Evolutionary conservation across 2,113 vertebrate species (phyloP).

Genomic region (Eptatretus burgeri): DNA sequence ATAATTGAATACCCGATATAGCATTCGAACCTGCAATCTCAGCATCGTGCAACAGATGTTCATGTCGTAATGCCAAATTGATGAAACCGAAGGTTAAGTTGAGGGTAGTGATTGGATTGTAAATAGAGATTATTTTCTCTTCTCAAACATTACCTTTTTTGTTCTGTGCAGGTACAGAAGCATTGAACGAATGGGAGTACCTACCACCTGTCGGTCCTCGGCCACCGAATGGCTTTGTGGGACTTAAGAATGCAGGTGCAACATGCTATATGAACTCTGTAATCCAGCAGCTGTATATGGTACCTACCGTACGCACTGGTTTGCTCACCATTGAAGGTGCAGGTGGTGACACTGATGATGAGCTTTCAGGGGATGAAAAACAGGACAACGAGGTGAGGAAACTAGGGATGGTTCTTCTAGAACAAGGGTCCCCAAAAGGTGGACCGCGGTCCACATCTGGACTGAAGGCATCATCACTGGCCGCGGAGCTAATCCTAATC

Average conservation of each 20-base stretch:
- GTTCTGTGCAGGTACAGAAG: conserved; percentile 41
- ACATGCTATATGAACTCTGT: conserved; percentile 99
- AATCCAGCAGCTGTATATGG: conserved; percentile 98
- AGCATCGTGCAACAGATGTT: too few species aligned
- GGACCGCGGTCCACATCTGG: too few species aligned
- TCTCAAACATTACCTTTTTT: too few species aligned
- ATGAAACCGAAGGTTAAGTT: too few species aligned
- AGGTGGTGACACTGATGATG: conserved; percentile 65
- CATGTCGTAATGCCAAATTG: too few species aligned
- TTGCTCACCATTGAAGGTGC: conserved; percentile 44
- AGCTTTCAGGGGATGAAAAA: conserved; percentile 95
- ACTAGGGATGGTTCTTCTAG: neutral
- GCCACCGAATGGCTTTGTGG: conserved; percentile 87
- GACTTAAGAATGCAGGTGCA: conserved; percentile 85
- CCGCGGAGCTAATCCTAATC: too few species aligned
- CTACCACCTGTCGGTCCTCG: conserved; percentile 78
- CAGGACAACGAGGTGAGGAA: conserved; percentile 71
- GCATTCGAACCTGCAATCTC: too few species aligned
- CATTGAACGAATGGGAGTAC: conserved; percentile 92
- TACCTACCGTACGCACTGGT: conserved; percentile 80
- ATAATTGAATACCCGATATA: too few species aligned
- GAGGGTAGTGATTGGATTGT: too few species aligned
- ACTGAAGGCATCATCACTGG: too few species aligned
- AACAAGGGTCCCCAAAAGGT: too few species aligned
- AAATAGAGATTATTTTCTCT: too few species aligned